Percentiles rank a stretch among this genome's conserved stretches.
Conservation (phyloP, 30 jellyfish, hydroid and myxozoan genomes). For the Cassiopea andromeda region DNA sequence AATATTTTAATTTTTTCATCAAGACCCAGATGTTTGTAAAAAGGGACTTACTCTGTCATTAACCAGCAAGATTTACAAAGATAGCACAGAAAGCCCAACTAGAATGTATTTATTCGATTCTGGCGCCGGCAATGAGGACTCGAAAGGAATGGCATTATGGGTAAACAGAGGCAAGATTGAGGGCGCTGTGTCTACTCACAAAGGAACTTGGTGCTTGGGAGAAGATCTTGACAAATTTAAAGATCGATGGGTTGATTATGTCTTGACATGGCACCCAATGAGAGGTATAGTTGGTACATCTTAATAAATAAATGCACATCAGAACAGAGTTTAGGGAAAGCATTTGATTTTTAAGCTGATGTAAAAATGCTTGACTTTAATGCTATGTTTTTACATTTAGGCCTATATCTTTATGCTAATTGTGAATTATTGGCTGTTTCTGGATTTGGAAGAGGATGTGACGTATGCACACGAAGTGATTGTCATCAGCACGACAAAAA, state of each 20-base stretch:
- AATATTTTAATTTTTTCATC: background rate
- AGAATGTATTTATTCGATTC: conserved; percentile 87
- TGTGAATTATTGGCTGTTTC: conserved; percentile 89
- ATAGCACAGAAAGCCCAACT: conserved; percentile 78
- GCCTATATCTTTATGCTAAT: conserved; percentile 81
- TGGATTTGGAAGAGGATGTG: conserved; percentile 82
- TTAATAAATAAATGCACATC: background rate
- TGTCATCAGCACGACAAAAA: conserved; percentile 88
- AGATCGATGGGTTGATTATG: conserved; percentile 87
- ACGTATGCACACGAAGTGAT: conserved; percentile 45
- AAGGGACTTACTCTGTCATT: conserved; percentile 86
- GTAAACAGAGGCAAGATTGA: conserved; percentile 81
- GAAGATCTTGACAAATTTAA: conserved; percentile 67
- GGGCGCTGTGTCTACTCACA: conserved; percentile 87
- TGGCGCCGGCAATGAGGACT: conserved; percentile 92
- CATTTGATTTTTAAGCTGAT: background rate
- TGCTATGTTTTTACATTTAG: conserved; percentile 24
- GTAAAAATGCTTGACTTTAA: background rate
- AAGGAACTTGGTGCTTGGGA: conserved; percentile 87
- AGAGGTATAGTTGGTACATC: no score
- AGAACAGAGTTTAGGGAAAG: no score
- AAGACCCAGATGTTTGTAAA: conserved; percentile 94
- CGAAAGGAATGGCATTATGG: conserved; percentile 95
- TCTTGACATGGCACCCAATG: conserved; percentile 85
- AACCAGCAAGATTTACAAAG: conserved; percentile 81